Base-by-base conservation (phyloP, 2,888 invertebrate species). In the Amaurobius ferox region DNA sequence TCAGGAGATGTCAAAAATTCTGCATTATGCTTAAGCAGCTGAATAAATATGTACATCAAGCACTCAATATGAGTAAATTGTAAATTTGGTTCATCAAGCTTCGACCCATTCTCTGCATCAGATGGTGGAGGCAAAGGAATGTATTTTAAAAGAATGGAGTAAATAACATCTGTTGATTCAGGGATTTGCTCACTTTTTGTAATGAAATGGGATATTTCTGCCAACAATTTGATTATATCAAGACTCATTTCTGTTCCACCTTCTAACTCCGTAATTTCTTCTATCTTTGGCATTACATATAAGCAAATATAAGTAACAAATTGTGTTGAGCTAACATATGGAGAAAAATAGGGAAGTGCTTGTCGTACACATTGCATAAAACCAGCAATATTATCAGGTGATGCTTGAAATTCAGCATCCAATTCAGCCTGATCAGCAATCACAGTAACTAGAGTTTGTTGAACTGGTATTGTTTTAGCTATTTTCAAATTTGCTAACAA, bases 1-100 rank as follows among this genome's bases (percentile, higher is more conserved):
- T 94, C 93, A 66, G 91, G 91, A 16, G 89, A 90, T 19, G 94
- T 94, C 73, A 96, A 92, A 91, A 95, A 95, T 85, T 95, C 96
- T 0, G 96, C 95, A 88, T 94, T 93, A 90, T 95, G 95, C 88
- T 95, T 94, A 76, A 95, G 96, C 66, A 98, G 91, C 77, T 95
- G 95, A 90, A 94, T 94, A 89, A 94, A 93, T 19, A 93, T 91
- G 90, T 94, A 98, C 89, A 98, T 93, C 40, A 98, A 93, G 92
- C 97, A 97, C 92, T 98, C 98, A 1, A 98, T 96, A 90, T 96
- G 95, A 44, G 98, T 96, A 91, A 98, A 98, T 91, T 98, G 95
- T 70, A 98, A 93, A 86, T 96, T 95, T n/a, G 97, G 97, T 88
- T 95, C 94, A 64, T 94, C 91, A 40, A 89, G 92, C 55, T 92